Conservation (phyloP, 1,140 invertebrate genomes). For the Mesaphorura yosii region DNA sequence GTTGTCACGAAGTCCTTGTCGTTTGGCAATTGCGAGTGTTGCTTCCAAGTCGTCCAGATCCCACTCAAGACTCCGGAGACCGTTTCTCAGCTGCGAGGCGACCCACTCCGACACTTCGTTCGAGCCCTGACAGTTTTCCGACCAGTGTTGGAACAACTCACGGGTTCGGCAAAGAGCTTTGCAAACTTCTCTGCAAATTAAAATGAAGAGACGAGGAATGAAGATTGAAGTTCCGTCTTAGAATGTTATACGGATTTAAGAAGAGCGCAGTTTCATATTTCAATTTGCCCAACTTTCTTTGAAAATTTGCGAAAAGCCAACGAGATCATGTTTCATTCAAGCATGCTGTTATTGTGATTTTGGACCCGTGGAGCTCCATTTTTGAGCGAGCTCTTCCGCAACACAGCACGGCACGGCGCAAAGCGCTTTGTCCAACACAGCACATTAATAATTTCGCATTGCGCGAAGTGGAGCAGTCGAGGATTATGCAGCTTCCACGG, state of each 20-base stretch:
- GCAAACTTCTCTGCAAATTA: conserved; percentile 26
- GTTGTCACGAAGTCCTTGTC: conserved; percentile 31
- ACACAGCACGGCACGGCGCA: no score
- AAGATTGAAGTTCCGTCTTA: background rate
- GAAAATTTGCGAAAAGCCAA: background rate
- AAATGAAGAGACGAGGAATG: background rate
- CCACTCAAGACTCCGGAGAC: conserved; percentile 30
- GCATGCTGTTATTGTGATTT: no score
- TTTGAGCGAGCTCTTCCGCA: no score
- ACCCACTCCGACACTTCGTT: conserved; percentile 32
- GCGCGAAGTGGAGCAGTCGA: no score
- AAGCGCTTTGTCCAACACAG: no score
- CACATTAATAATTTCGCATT: no score
- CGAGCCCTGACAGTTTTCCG: conserved; percentile 31
- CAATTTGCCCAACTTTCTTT: no score
- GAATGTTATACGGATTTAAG: no score
- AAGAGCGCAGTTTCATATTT: no score
- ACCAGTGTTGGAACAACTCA: conserved; percentile 32
- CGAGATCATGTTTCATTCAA: no score
- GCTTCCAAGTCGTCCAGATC: conserved; percentile 31
- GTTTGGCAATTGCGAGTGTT: conserved; percentile 31
- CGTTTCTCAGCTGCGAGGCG: conserved; percentile 30
- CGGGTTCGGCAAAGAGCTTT: conserved; percentile 29
- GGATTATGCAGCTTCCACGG: no score
- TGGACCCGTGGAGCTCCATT: no score